Evolutionary conservation across 2,888 invertebrate species (phyloP).

Genomic region (Gymnoscelis rufifasciata): DNA sequence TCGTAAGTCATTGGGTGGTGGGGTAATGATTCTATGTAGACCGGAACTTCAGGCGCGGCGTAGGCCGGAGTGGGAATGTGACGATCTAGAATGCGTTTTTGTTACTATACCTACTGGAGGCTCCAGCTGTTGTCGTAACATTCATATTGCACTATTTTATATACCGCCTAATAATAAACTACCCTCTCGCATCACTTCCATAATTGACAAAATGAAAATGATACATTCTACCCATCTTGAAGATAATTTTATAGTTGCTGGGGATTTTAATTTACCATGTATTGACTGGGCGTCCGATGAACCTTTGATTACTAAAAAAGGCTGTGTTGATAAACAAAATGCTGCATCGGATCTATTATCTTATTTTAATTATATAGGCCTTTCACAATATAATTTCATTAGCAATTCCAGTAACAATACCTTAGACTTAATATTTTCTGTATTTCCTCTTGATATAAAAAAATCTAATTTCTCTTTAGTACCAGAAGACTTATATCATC

Average conservation of each 20-base stretch:
- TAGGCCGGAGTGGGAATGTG: background rate
- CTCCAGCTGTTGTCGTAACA: background rate
- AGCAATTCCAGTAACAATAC: constrained; percentile 1
- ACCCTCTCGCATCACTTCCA: background rate
- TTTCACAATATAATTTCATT: background rate
- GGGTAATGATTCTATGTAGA: background rate
- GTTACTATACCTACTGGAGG: background rate
- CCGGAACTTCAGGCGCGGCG: background rate
- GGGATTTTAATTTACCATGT: constrained; percentile 12
- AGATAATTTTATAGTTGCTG: constrained; percentile 7
- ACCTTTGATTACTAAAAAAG: background rate
- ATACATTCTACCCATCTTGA: background rate
- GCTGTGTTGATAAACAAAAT: constrained; percentile 1
- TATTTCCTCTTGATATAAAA: background rate
- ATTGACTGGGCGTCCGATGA: background rate
- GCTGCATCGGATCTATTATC: background rate
- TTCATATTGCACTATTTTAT: background rate
- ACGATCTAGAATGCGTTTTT: background rate
- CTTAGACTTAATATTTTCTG: constrained; percentile 4
- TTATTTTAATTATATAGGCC: background rate
- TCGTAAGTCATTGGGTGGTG: background rate
- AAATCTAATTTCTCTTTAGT: background rate
- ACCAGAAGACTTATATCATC: too few species aligned
- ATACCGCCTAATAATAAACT: background rate
- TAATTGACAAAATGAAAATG: background rate